phyloP scores from a whole-genome alignment of 2,797 vertebrate species.

The Chiloscyllium punctatum region DNA sequence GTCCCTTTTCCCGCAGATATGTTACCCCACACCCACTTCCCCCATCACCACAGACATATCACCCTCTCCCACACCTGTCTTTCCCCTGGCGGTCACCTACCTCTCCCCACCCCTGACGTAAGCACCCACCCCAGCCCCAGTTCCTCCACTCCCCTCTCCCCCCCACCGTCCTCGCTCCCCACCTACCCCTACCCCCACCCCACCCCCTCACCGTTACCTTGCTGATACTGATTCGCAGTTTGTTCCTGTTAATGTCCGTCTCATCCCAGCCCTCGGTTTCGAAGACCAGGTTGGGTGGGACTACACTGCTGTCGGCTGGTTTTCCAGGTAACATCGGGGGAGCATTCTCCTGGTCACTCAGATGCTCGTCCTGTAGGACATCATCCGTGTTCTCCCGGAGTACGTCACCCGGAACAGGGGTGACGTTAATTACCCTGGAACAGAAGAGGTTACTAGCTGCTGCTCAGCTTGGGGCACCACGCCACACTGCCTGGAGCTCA shows the following conservation, averaged over 20 bases:
- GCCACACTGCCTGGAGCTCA: not conserved
- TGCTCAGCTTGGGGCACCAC: no score
- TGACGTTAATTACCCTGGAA: constrained; percentile 77
- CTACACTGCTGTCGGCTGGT: constrained; percentile 51
- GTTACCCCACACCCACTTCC: no score
- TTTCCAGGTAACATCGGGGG: constrained; percentile 67
- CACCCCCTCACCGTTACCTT: constrained; percentile 63
- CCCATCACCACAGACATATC: no score
- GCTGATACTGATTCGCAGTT: constrained; percentile 94
- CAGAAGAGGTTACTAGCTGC: not conserved
- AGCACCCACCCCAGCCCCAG: no score
- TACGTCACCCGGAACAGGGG: constrained; percentile 77
- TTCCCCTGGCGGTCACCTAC: no score
- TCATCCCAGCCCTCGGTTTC: constrained; percentile 88
- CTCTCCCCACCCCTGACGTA: no score
- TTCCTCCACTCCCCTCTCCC: no score
- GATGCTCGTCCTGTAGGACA: constrained; percentile 87
- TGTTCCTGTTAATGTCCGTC: constrained; percentile 95
- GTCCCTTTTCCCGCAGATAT: no score
- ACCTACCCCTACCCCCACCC: no score
- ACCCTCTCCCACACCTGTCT: no score
- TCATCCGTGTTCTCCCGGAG: constrained; percentile 95
- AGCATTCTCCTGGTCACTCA: constrained; percentile 95
- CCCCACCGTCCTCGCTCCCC: no score
- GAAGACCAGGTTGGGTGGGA: constrained; percentile 54